Evolutionary conservation across 2,888 invertebrate genomes (phyloP).

Genomic region (Eustalomyia histrio): DNA sequence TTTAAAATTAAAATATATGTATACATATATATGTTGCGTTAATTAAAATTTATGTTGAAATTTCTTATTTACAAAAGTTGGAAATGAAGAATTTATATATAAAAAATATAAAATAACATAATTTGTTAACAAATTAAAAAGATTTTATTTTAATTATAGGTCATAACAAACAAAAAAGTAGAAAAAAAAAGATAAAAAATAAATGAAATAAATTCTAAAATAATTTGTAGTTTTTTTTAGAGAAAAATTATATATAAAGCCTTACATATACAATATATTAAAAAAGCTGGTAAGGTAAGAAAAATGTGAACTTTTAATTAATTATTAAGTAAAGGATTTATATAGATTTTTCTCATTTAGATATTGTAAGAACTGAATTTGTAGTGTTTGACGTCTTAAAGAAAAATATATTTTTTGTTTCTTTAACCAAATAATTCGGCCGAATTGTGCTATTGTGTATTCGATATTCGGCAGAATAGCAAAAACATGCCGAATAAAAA

Average conservation of each 20-base stretch:
- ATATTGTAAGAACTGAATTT: conserved; percentile 8
- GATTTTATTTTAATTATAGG: not conserved
- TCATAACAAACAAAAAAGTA: conserved; percentile 10
- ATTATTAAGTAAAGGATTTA: conserved; percentile 11
- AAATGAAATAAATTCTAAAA: not conserved
- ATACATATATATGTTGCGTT: conserved; percentile 39
- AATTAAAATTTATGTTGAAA: conserved; percentile 35
- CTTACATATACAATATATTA: conserved; percentile 11
- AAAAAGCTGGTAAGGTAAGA: conserved; percentile 12
- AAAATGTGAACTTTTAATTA: conserved; percentile 41
- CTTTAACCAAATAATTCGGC: no score
- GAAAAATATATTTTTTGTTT: no score
- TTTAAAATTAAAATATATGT: conserved; percentile 53
- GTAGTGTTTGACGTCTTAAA: not conserved
- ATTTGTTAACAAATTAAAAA: conserved; percentile 28
- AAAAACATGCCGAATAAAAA: no score
- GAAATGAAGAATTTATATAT: conserved; percentile 14
- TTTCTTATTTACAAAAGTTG: conserved; percentile 49
- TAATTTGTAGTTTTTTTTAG: not conserved
- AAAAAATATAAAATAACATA: conserved; percentile 27
- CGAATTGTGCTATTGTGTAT: no score
- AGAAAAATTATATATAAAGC: conserved; percentile 33
- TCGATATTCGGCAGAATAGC: no score
- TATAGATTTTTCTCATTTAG: conserved; percentile 34
- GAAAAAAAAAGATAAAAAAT: not conserved